A percentile compares a stretch with the other conserved stretches of the same genome.
Evolutionary conservation across 1,140 invertebrate genomes (phyloP).

Genomic region (Elysia chlorotica): DNA sequence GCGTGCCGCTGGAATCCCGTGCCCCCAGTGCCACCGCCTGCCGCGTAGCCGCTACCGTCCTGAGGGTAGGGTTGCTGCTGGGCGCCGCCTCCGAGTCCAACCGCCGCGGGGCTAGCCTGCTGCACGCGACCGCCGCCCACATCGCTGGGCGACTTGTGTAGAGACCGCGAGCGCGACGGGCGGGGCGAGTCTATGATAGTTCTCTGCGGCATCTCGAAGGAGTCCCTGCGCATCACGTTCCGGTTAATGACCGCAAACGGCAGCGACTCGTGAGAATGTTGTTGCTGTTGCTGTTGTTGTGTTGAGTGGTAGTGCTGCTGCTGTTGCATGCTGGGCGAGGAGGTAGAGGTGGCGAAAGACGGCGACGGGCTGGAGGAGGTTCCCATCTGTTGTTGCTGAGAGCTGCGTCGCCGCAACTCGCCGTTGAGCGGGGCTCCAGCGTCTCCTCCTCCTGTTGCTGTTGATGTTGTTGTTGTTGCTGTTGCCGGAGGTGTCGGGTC

Average conservation of each 20-base stretch:
- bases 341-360: too few relatives aligned
- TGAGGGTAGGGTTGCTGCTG: too few relatives aligned
- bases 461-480: too few relatives aligned
- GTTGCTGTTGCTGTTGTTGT: slow-evolving; percentile 32
- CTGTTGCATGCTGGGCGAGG: too few relatives aligned
- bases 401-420: slow-evolving; percentile 39
- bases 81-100: slow-evolving; percentile 20
- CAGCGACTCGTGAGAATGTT: slow-evolving; percentile 45
- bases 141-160: slow-evolving; percentile 38
- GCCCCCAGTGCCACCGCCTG: not conserved
- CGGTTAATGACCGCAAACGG: slow-evolving; percentile 41
- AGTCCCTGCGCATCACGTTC: slow-evolving; percentile 43
- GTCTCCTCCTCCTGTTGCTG: too few relatives aligned
- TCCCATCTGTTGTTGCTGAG: too few relatives aligned
- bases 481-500: too few relatives aligned
- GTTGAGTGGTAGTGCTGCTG: too few relatives aligned
- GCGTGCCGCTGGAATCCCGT: slow-evolving; percentile 28
- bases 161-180: slow-evolving; percentile 39
- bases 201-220: slow-evolving; percentile 50
- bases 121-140: slow-evolving; percentile 31
- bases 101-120: slow-evolving; percentile 23
- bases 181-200: slow-evolving; percentile 50
- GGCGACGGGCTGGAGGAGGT: too few relatives aligned
- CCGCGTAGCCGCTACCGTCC: too few relatives aligned
- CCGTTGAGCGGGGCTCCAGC: slow-evolving; percentile 34